These are phyloP conservation scores for Brachylomia viminalis DNA, from an alignment of 2,888 invertebrate species.

Conservation along the genomic window DNA sequence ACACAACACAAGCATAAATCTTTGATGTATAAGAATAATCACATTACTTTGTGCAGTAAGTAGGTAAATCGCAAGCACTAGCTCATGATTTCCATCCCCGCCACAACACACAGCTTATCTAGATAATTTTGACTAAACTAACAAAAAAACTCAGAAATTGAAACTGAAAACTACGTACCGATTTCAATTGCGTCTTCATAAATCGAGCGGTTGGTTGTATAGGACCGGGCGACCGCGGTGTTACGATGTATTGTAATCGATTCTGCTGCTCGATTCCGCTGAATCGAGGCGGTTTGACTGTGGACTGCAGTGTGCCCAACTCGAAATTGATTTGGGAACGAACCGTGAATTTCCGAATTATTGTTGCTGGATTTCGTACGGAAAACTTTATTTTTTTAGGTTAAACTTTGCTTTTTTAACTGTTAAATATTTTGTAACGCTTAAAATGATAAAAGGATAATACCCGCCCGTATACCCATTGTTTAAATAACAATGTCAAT, in stretches of 20 bases:
- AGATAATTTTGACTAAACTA: neutral
- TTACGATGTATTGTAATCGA: constrained; percentile 72
- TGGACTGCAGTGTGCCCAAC: constrained; percentile 37
- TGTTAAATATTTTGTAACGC: neutral
- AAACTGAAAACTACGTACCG: constrained; percentile 59
- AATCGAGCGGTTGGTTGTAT: constrained; percentile 66
- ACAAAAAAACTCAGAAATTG: constrained; percentile 20
- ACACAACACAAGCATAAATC: no score
- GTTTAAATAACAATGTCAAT: constrained; percentile 50
- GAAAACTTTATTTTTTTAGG: neutral
- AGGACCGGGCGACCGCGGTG: constrained; percentile 66
- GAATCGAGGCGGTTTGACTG: constrained; percentile 64
- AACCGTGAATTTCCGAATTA: constrained; percentile 41
- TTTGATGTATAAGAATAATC: neutral
- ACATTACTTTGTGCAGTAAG: neutral
- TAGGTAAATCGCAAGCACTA: no score
- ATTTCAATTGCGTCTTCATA: constrained; percentile 72
- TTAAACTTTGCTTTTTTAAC: neutral
- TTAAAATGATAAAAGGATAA: constrained; percentile 30
- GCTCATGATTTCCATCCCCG: neutral
- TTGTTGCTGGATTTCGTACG: constrained; percentile 19
- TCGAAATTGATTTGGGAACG: constrained; percentile 56
- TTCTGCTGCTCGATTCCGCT: constrained; percentile 69
- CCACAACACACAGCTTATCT: neutral
- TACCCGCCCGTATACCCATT: neutral